Base-by-base conservation (phyloP, 2,797 vertebrate species). In the Anabacerthia variegaticeps region DNA sequence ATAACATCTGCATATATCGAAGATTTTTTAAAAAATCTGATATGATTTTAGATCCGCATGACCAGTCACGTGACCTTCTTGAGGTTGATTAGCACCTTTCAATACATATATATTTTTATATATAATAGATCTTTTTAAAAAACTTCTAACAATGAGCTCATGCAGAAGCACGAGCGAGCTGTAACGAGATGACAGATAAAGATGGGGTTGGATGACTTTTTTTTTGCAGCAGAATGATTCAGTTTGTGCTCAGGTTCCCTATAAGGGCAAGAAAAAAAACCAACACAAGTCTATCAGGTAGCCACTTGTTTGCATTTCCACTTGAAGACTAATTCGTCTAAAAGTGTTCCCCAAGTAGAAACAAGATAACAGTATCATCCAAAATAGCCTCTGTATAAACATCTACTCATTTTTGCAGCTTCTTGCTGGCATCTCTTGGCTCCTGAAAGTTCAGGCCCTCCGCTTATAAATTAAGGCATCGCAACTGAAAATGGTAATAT, bases 1-100 rank as follows among this genome's bases (percentile, higher is more conserved):
- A 99, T 98, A 99, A 99, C 98, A 99, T 99, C 99, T 99, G 99
- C 99, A 99, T 99, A 99, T 99, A 99, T 99, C 98, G 98, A 99
- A 99, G 98, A 99, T 99, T 98, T 98, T 98, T 98, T 97, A 41
- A 98, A 98, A 98, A 98, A 98, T 99, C 98, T 98, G 99, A 99
- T 99, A 99, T 99, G 99, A 99, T 98, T 98, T 99, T 98, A 99
- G 99, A 99, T 99, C 99, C 98, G 99, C 99, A 99, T 99, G 99
- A 99, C 99, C 99, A 99, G 99, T 99, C 99, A 99, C 98, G 98
- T 99, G 99, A 99, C 99, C 98, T 99, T 99, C 98, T 98, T 97
- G 98, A 99, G 99, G 98, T 99, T 99, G 97, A 98, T 99, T 99
- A 99, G 99, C 99, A 99, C 99, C 99, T 97, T 98, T 98, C 98